phyloP scores from a whole-genome alignment of 2,888 invertebrate species.

The Idaea straminata region DNA sequence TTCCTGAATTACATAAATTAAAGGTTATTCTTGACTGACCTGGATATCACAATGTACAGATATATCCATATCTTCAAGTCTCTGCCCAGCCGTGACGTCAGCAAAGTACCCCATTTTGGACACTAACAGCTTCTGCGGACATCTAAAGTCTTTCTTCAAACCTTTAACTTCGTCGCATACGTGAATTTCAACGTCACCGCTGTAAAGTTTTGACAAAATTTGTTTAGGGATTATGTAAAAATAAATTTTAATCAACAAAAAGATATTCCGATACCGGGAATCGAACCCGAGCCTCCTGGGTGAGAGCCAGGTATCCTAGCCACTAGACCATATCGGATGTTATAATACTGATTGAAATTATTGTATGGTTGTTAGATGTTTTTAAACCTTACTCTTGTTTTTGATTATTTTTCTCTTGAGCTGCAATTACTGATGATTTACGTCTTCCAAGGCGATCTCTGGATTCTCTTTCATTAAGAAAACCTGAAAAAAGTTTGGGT shows the following conservation, averaged over 20 bases:
- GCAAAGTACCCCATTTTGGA: conserved; percentile 98
- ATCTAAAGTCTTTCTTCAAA: conserved; percentile 92
- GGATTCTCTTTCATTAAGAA: conserved; percentile 69
- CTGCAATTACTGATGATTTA: conserved; percentile 66
- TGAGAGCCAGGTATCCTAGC: conserved; percentile 87
- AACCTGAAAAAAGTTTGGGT: conserved; percentile 44
- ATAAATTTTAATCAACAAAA: conserved; percentile 17
- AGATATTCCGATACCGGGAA: conserved; percentile 79
- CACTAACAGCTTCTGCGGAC: conserved; percentile 91
- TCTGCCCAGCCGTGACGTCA: conserved; percentile 90
- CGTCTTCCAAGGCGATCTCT: conserved; percentile 71
- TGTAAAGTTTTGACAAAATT: conserved; percentile 41
- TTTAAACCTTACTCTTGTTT: conserved; percentile 72
- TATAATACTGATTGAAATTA: conserved; percentile 10
- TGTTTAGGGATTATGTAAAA: conserved; percentile 6
- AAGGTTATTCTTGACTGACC: too few relatives aligned
- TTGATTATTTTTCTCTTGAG: conserved; percentile 58
- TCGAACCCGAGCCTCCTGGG: conserved; percentile 83
- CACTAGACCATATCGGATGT: conserved; percentile 81
- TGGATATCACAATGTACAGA: conserved; percentile 98
- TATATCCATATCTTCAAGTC: conserved; percentile 95
- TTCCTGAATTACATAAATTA: too few relatives aligned
- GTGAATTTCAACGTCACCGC: conserved; percentile 93
- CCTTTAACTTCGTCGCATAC: conserved; percentile 97
- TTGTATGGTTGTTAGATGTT: neutral